These are phyloP conservation scores for Phenacoccus solenopsis DNA, from an alignment of 1,140 invertebrate genomes.

Conservation along the genomic window DNA sequence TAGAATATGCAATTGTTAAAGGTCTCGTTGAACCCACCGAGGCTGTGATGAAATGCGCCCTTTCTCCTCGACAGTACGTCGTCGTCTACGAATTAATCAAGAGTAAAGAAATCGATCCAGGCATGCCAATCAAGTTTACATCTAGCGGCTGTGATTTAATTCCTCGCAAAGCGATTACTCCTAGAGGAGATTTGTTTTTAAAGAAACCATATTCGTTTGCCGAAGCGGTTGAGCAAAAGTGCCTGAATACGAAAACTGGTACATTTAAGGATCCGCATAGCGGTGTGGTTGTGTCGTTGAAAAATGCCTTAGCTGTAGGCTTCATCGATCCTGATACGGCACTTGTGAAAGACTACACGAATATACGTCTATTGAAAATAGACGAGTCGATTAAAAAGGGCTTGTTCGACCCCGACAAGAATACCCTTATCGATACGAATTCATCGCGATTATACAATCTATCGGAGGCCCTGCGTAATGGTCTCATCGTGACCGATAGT, in stretches of 20 bases:
- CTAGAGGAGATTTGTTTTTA: constrained; percentile 53
- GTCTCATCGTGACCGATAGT: constrained; percentile 58
- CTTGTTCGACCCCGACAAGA: constrained; percentile 73
- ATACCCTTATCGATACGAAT: constrained; percentile 64
- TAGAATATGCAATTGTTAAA: constrained; percentile 65
- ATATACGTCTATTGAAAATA: constrained; percentile 66
- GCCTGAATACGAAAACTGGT: constrained; percentile 55
- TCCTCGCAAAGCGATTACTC: constrained; percentile 58
- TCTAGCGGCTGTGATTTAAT: constrained; percentile 48
- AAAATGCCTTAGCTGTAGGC: constrained; percentile 68
- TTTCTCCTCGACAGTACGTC: constrained; percentile 51
- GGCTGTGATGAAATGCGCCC: constrained; percentile 63
- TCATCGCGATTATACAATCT: constrained; percentile 67
- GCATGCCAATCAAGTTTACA: constrained; percentile 52
- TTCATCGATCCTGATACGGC: constrained; percentile 77
- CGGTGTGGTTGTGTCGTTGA: constrained; percentile 56
- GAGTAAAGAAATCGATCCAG: constrained; percentile 54
- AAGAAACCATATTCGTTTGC: constrained; percentile 60
- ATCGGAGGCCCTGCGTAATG: constrained; percentile 56
- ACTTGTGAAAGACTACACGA: constrained; percentile 72
- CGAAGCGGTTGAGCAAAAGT: constrained; percentile 55
- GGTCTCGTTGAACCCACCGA: constrained; percentile 62
- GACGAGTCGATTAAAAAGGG: constrained; percentile 74
- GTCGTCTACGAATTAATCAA: constrained; percentile 55
- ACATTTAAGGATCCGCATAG: constrained; percentile 61